Evolutionary conservation across 1,140 invertebrate species (phyloP), one percentile per base, ranked within the genome.

Genomic region (Apis laboriosa): DNA sequence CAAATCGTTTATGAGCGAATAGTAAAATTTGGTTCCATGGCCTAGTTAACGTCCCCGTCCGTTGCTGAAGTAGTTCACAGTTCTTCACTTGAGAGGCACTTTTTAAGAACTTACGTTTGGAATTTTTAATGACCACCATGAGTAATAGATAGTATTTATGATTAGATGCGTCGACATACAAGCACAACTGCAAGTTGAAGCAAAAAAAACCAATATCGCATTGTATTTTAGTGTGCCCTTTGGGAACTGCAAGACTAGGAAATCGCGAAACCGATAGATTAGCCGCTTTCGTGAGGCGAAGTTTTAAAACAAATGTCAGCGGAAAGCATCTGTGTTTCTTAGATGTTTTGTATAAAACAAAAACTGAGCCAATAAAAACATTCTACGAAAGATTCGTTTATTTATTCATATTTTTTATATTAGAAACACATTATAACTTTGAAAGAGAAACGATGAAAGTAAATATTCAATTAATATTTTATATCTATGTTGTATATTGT

Each of bases 301-400:
- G 80, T 88, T 85, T 77, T 80, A 66, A 76, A 86, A 74, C 78
- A 84, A 79, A 72, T 88, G 81, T 86, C 84, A 83, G 88, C 85
- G 84, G 82, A 72, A 79, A 86, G 85, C 84, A 87, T 90, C 86
- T 90, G 84, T 89, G 90, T 89, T 91, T 90, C 85, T 90, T 89
- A 91, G 89, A 90, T 89, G 88, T 91, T 91, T 91, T 91, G 88
- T 91, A 91, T 91, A 91, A 91, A 90, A 91, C 76, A 86, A 63
- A 76, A 90, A 88, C 77, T 87, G 85, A 86, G 88, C 82, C 86
- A 89, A 89, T 88, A 89, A 89, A 89, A 89, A 82, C 70, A 84
- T 87, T 89, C 85, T 85, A 89, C 70, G 79, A 86, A 84, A 43
- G 17, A 67, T 55, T 34, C 49, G 17, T 61, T 9, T 13, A 43